A percentile compares a stretch with the other conserved stretches of the same genome.
Evolutionary conservation across 1,140 invertebrate genomes (phyloP).

Genomic region (Lepidostoma basale): DNA sequence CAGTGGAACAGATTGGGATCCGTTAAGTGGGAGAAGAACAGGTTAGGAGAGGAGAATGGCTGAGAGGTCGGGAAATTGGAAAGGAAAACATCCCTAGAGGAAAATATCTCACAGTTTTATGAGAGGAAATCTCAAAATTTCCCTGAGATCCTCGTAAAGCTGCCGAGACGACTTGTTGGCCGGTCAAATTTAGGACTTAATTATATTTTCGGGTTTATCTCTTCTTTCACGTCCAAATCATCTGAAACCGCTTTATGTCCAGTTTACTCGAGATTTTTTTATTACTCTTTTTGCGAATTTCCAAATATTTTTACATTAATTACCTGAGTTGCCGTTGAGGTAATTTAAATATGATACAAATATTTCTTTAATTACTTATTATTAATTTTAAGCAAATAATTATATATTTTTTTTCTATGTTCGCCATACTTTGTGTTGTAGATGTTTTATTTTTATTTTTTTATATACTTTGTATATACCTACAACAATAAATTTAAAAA

Average conservation of each 20-base stretch:
- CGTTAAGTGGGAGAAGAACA: conserved; percentile 18
- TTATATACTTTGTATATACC: no score
- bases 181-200: conserved; percentile 1
- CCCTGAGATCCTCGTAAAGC: not conserved
- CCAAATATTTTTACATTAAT: no score
- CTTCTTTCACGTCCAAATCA: not conserved
- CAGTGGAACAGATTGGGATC: conserved; percentile 29
- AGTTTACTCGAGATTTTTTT: not conserved
- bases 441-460: no score
- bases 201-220: conserved; percentile 9
- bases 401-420: no score
- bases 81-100: conserved; percentile 16
- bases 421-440: no score
- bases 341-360: no score
- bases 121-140: conserved; percentile 19
- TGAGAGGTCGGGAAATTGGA: conserved; percentile 12
- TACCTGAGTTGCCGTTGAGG: no score
- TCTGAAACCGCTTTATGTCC: not conserved
- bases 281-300: no score
- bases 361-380: no score
- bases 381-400: no score
- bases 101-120: conserved; percentile 21
- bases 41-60: not conserved
- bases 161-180: not conserved
- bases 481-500: no score